Evolutionary conservation across 2,888 invertebrate genomes (phyloP).

Genomic region (Apamea anceps): DNA sequence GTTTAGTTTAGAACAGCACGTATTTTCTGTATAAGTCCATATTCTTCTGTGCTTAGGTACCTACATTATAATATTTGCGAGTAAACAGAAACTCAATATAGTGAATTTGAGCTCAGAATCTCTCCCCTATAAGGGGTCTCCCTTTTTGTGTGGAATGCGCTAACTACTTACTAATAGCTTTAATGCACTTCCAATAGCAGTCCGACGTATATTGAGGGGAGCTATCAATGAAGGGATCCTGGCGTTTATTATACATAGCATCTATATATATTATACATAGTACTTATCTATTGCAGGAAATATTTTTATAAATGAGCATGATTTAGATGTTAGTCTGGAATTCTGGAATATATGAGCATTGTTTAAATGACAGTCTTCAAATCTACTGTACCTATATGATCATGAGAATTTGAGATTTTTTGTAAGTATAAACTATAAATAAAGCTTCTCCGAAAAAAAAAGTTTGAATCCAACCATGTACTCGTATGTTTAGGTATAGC

Average conservation of each 20-base stretch:
- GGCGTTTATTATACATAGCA: conserved; percentile 45
- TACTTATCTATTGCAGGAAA: conserved; percentile 15
- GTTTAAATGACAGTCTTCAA: neutral
- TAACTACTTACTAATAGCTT: conserved; percentile 85
- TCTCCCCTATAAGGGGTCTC: conserved; percentile 51
- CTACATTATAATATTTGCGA: conserved; percentile 22
- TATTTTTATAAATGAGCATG: conserved; percentile 26
- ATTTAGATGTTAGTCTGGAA: neutral
- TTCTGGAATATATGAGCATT: neutral
- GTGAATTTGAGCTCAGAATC: conserved; percentile 46
- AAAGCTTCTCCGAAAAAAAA: neutral
- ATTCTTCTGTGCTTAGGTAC: conserved; percentile 5
- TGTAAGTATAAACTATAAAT: neutral
- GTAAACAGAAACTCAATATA: conserved; percentile 53
- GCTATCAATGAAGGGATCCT: conserved; percentile 53
- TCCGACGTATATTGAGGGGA: conserved; percentile 75
- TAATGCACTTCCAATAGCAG: conserved; percentile 84
- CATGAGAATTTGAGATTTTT: neutral
- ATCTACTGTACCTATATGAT: neutral
- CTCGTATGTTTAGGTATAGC: neutral
- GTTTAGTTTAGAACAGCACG: conserved; percentile 44
- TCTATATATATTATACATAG: no score
- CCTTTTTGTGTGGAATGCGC: conserved; percentile 70
- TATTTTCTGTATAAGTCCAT: conserved; percentile 29
- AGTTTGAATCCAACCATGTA: neutral